A percentile compares a stretch with the other conserved stretches of the same genome.
phyloP scores from a whole-genome alignment of 2,113 vertebrate genomes.

The Macquaria ambigua region DNA sequence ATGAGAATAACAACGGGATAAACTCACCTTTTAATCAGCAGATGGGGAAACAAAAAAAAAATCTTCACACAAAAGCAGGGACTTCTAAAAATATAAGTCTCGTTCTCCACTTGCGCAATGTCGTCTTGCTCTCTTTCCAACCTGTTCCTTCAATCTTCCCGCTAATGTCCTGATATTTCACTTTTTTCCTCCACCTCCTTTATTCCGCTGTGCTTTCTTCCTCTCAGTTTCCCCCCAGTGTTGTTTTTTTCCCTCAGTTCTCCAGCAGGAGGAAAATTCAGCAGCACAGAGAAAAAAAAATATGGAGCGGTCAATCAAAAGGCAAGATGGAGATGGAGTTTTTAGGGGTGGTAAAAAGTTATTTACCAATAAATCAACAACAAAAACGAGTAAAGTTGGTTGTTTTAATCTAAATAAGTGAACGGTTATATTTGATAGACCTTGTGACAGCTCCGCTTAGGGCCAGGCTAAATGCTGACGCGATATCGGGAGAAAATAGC shows the following conservation, averaged over 20 bases:
- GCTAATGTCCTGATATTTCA: conserved; percentile 47
- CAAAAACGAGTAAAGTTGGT: fast-evolving
- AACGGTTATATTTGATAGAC: fast-evolving
- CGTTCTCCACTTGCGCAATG: conserved; percentile 34
- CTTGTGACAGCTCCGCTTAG: fast-evolving
- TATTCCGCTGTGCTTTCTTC: conserved; percentile 45
- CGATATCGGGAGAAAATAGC: background rate
- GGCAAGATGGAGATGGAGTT: conserved; percentile 26
- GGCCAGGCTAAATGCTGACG: background rate
- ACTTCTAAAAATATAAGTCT: conserved; percentile 49
- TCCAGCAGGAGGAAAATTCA: conserved; percentile 75
- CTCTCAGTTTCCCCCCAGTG: conserved; percentile 28
- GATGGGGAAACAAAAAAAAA: background rate
- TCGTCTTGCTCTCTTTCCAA: conserved; percentile 37
- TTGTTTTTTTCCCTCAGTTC: conserved; percentile 59
- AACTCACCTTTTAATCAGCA: conserved; percentile 69
- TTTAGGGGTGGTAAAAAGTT: conserved; percentile 41
- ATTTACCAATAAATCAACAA: background rate
- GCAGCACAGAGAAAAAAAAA: conserved; percentile 57
- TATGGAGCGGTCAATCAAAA: conserved; percentile 82
- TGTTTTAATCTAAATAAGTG: fast-evolving
- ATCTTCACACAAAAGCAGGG: conserved; percentile 46
- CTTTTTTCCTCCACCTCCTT: conserved; percentile 43
- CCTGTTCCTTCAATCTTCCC: conserved; percentile 45
- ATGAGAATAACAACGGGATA: background rate